Conservation (phyloP, 1,140 invertebrate species). For the Drosophila yakuba region DNA sequence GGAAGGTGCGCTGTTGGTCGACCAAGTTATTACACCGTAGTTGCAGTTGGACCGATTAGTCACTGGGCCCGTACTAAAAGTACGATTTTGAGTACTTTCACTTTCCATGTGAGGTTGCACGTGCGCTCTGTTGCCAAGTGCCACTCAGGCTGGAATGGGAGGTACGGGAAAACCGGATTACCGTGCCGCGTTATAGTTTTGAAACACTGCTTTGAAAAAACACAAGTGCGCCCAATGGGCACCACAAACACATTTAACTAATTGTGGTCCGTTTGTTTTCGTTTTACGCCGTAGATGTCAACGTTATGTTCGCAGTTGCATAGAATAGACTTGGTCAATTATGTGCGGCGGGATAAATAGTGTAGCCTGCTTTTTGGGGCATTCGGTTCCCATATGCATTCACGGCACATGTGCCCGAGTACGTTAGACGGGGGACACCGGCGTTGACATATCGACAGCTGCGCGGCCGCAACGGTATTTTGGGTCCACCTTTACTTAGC, state of each 20-base stretch:
- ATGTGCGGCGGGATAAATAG: slow-evolving; percentile 14
- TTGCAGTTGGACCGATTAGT: slow-evolving; percentile 50
- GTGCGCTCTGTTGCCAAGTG: slow-evolving; percentile 72
- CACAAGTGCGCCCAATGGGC: too few relatives aligned
- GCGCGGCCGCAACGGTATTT: slow-evolving; percentile 57
- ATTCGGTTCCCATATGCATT: slow-evolving; percentile 48
- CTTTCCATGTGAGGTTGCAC: slow-evolving; percentile 67
- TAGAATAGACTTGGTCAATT: slow-evolving; percentile 33
- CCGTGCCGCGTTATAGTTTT: slow-evolving; percentile 52
- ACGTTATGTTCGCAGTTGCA: slow-evolving; percentile 33
- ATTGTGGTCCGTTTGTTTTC: slow-evolving; percentile 3
- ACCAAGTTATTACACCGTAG: slow-evolving; percentile 41
- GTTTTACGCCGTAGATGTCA: not conserved
- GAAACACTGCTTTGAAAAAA: slow-evolving; percentile 10
- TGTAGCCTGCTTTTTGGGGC: slow-evolving; percentile 16
- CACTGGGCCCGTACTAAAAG: slow-evolving; percentile 61
- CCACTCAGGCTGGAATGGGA: slow-evolving; percentile 58
- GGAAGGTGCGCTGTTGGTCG: slow-evolving; percentile 21
- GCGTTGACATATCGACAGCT: slow-evolving; percentile 58
- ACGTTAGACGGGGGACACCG: slow-evolving; percentile 48
- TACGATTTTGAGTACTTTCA: slow-evolving; percentile 77
- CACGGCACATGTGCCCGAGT: slow-evolving; percentile 17
- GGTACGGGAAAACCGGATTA: not conserved
- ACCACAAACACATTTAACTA: too few relatives aligned
- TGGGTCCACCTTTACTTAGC: not conserved